Evolutionary conservation across 2,888 invertebrate genomes (phyloP).

Genomic region (Drosophila flavopinicola): DNA sequence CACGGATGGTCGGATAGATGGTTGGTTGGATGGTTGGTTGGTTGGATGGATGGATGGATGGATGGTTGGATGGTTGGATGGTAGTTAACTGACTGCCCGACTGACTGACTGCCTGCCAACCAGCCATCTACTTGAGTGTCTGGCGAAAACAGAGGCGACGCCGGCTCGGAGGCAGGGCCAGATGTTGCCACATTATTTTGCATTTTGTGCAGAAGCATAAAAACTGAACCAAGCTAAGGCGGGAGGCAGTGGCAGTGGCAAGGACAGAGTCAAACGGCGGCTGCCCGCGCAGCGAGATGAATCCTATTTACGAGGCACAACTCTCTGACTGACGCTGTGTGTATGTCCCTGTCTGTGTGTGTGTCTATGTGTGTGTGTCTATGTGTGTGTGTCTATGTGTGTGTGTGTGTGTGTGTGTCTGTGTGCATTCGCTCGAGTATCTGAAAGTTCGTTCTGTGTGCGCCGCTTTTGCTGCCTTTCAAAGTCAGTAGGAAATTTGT

Average conservation of each 20-base stretch:
- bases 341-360: slow-evolving; percentile 26
- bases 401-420: slow-evolving; percentile 15
- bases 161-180: slow-evolving; percentile 38
- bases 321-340: slow-evolving; percentile 58
- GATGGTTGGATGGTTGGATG: slow-evolving; percentile 40
- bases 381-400: slow-evolving; percentile 14
- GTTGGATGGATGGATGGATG: slow-evolving; percentile 39
- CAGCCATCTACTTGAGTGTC: slow-evolving; percentile 72
- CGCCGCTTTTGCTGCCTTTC: slow-evolving; percentile 67
- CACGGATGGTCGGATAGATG: slow-evolving; percentile 37
- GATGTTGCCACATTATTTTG: slow-evolving; percentile 72
- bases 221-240: slow-evolving; percentile 35
- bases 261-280: slow-evolving; percentile 54
- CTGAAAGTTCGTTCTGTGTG: slow-evolving; percentile 47
- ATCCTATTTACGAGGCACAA: slow-evolving; percentile 76
- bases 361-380: slow-evolving; percentile 9
- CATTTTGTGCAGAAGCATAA: slow-evolving; percentile 70
- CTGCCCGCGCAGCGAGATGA: slow-evolving; percentile 71
- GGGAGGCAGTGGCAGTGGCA: slow-evolving; percentile 1
- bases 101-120: slow-evolving; percentile 10
- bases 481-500: slow-evolving; percentile 76
- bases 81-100: slow-evolving; percentile 58
- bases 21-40: slow-evolving; percentile 47
- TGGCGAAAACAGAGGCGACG: slow-evolving; percentile 63
- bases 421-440: slow-evolving; percentile 33